Conservation (phyloP, 64 coral and sea anemone species). For the Pachyseris speciosa region DNA sequence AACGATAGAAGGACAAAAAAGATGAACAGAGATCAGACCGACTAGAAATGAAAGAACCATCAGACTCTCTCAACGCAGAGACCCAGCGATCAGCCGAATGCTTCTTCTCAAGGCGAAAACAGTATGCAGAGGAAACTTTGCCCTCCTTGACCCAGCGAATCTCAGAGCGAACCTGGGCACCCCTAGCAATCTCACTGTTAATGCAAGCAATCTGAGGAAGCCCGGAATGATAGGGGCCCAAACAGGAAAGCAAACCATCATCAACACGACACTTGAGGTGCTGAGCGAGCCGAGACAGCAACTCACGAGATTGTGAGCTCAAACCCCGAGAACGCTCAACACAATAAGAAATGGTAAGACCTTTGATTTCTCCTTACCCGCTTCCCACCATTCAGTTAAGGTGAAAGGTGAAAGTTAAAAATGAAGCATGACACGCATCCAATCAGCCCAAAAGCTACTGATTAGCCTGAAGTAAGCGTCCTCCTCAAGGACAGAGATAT, state of each 20-base stretch:
- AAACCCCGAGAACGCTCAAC: neutral
- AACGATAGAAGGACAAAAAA: too few species aligned
- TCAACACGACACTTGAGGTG: neutral
- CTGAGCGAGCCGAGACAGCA: neutral
- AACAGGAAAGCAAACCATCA: neutral
- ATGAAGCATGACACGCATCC: neutral
- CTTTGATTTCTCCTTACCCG: neutral
- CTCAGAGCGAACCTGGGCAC: neutral
- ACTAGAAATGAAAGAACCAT: too few species aligned
- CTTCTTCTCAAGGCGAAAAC: constrained; percentile 3
- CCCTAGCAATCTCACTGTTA: neutral
- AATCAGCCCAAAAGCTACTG: constrained; percentile 21
- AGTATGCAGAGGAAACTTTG: constrained; percentile 23
- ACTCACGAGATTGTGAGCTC: neutral
- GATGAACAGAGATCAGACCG: too few species aligned
- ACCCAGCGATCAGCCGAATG: neutral
- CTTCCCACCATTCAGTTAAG: constrained; percentile 8
- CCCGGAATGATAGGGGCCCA: neutral
- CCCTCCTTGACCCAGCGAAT: constrained; percentile 30
- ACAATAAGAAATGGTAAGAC: neutral
- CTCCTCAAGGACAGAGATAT: neutral
- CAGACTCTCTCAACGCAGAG: too few species aligned
- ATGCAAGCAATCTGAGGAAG: neutral
- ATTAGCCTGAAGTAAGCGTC: neutral
- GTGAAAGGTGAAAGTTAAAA: constrained; percentile 37